Base-by-base conservation (phyloP, 2,113 vertebrate genomes). In the Heterotis niloticus region DNA sequence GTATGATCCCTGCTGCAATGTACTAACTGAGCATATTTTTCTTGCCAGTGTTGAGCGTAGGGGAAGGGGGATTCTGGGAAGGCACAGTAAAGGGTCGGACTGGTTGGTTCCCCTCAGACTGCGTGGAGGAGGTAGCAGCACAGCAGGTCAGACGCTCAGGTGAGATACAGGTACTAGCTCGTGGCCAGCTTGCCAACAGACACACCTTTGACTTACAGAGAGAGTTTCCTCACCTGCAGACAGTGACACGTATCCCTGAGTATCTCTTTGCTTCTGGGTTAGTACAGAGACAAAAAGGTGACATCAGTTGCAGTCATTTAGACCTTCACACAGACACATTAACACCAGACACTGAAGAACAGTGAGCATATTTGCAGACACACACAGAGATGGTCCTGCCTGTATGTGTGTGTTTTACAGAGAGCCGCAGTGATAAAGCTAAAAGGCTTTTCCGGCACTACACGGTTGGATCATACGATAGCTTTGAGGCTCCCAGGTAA, bases 31-130 rank as follows among this genome's bases (percentile, higher is more conserved):
- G 75, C 84, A 66, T 69, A 64, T 67, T 52, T 81, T 56, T 75
- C 34, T 10, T 14, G 12, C 34, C 87, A 97, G 96, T 97, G 88
- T 85, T 97, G 85, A 97, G 95, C 68, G 89, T 97, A 64, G 96
- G 96, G 60, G 96, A 97, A 89, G 95, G 95, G 52, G 96, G 96
- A 26, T 97, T 94, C 90, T 97, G 96, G 96, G 96, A 97, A 89
- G 96, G 95, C 51, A 95, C 94, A 65, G 94, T 96, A 82, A 93
- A 94, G 82, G 95, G 95, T 81, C 94, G 95, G 0, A 88, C 94
- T 0, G 96, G 96, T 76, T 97, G 96, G 96, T 97, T 97, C 88
- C 96, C 96, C 56, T 96, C 96, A 0, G 96, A 96, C 84, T 96
- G 95, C 26, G 93, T 96, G 83, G 96, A 97, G 86, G 96, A 97